Conservation (phyloP, 2,797 vertebrate genomes). For the Eremophila alpestris region DNA sequence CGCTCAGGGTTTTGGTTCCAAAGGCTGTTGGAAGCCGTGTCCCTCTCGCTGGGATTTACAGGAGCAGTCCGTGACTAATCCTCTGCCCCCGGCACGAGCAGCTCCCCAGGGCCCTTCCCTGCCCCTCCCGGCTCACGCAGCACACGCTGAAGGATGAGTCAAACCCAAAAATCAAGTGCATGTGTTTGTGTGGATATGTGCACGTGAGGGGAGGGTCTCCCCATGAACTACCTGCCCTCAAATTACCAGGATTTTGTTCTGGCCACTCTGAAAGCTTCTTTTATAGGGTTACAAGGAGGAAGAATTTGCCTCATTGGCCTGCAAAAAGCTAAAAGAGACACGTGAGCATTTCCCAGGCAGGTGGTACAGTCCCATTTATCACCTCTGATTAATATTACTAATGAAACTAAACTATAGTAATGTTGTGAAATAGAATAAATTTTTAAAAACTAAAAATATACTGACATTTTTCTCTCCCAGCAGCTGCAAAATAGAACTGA, state of each 20-base stretch:
- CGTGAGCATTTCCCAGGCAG: background rate
- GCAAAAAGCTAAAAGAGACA: background rate
- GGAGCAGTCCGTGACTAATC: background rate
- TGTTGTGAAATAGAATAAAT: background rate
- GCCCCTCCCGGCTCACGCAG: background rate
- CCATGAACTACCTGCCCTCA: background rate
- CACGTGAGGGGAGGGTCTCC: background rate
- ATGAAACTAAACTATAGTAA: background rate
- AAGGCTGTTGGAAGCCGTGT: background rate
- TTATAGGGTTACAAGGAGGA: background rate
- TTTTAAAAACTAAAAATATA: background rate
- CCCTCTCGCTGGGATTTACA: background rate
- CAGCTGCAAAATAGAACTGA: background rate
- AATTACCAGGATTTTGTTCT: background rate
- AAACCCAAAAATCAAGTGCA: background rate
- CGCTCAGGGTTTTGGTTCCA: background rate
- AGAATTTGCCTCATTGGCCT: background rate
- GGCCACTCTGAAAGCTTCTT: background rate
- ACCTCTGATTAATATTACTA: background rate
- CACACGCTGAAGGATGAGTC: background rate
- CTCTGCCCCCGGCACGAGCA: accelerated
- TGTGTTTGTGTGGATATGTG: accelerated
- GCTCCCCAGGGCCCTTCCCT: background rate
- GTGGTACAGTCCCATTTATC: background rate
- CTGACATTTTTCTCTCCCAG: background rate